Conservation (phyloP, 53 echinoderm and acorn worm species). For the Astropecten irregularis region DNA sequence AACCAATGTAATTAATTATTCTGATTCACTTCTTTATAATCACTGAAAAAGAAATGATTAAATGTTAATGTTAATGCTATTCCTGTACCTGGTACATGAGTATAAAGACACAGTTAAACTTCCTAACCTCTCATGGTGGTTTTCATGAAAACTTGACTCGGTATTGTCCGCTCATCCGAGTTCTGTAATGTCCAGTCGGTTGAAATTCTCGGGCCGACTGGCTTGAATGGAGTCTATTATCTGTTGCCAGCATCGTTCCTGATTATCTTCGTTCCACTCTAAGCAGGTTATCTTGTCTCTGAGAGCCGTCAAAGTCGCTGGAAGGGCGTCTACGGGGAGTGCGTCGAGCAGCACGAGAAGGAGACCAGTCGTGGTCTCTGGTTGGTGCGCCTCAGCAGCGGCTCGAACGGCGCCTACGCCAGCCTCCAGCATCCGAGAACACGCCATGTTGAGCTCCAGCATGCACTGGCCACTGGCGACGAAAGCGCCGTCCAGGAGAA, state of each 20-base stretch:
- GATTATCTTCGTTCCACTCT: constrained; percentile 16
- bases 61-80: too few species aligned
- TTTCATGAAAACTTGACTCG: too few species aligned
- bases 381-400: background rate
- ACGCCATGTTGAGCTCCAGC: constrained; percentile 38
- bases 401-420: background rate
- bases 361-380: background rate
- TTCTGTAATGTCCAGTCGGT: too few species aligned
- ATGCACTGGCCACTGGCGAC: constrained; percentile 30
- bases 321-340: constrained; percentile 38
- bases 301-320: constrained; percentile 36
- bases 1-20: too few species aligned
- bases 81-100: too few species aligned
- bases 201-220: background rate
- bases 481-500: constrained; percentile 41
- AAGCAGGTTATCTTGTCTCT: constrained; percentile 48
- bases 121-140: too few species aligned
- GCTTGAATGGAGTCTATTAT: background rate
- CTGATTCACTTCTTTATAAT: too few species aligned
- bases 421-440: background rate
- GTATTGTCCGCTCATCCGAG: too few species aligned
- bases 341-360: constrained; percentile 38
- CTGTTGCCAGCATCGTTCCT: constrained; percentile 30
- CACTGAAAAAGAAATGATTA: too few species aligned
- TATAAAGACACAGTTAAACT: too few species aligned